Percentiles rank a stretch among this genome's conserved stretches.
These are phyloP conservation scores for Psilanteris sp. DNA, from an alignment of 1,140 invertebrate genomes.

Conservation along the genomic window DNA sequence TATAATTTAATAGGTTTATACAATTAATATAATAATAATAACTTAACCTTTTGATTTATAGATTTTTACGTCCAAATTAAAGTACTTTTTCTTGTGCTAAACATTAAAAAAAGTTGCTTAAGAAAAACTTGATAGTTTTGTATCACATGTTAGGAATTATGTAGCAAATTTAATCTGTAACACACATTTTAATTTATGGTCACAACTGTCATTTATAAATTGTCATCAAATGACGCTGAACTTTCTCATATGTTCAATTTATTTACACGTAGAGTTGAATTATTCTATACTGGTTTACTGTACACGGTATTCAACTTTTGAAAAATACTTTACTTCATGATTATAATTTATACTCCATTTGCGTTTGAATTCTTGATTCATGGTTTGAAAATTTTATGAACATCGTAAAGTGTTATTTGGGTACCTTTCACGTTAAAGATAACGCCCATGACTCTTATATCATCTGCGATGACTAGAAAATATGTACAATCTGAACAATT, in stretches of 20 bases:
- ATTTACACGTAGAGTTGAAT: slow-evolving; percentile 29
- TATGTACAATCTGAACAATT: slow-evolving; percentile 27
- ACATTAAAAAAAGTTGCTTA: too few species aligned
- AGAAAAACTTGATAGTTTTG: too few species aligned
- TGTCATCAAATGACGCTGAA: slow-evolving; percentile 21
- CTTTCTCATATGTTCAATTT: slow-evolving; percentile 8
- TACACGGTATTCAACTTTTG: slow-evolving; percentile 16
- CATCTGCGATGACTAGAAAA: slow-evolving; percentile 49
- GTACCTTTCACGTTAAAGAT: slow-evolving; percentile 50
- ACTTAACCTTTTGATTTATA: too few species aligned
- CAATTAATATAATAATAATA: too few species aligned
- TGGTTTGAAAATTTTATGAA: slow-evolving; percentile 48
- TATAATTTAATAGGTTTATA: too few species aligned
- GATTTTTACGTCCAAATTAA: too few species aligned
- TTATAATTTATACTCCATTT: slow-evolving; percentile 58
- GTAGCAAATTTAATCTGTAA: too few species aligned
- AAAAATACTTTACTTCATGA: slow-evolving; percentile 41
- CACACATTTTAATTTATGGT: slow-evolving; percentile 1
- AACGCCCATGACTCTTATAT: slow-evolving; percentile 46
- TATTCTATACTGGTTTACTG: slow-evolving; percentile 35
- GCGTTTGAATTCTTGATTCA: slow-evolving; percentile 56
- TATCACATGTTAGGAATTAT: too few species aligned
- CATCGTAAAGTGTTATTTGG: slow-evolving; percentile 58
- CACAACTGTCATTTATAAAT: slow-evolving; percentile 28
- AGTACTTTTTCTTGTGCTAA: too few species aligned